Evolutionary conservation across 2,888 invertebrate species (phyloP).

Genomic region (Ennomos quercinarius): DNA sequence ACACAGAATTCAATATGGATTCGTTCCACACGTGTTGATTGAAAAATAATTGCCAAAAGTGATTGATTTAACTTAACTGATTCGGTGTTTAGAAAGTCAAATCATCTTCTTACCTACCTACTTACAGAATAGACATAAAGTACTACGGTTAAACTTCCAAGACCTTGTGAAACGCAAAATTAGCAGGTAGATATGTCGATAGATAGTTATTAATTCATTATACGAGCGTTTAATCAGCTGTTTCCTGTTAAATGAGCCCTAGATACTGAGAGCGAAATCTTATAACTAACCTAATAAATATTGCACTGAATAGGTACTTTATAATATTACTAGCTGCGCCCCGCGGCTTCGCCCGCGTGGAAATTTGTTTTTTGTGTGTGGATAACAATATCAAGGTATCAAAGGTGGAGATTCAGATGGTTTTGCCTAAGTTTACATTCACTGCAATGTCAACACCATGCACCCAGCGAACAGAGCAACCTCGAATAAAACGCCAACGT

Average conservation of each 20-base stretch:
- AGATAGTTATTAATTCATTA: neutral
- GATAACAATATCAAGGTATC: no score
- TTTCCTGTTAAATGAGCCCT: conserved; percentile 14
- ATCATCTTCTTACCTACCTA: conserved; percentile 5
- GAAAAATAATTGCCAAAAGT: conserved; percentile 37
- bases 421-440: no score
- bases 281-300: conserved; percentile 22
- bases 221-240: conserved; percentile 10
- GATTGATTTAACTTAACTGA: conserved; percentile 36
- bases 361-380: no score
- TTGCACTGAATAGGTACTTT: conserved; percentile 15
- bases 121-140: no score
- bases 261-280: conserved; percentile 6
- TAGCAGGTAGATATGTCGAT: neutral
- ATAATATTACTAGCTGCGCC: no score
- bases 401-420: no score
- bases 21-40: conserved; percentile 33
- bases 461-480: no score
- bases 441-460: no score
- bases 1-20: conserved; percentile 32
- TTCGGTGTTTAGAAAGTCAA: conserved; percentile 35
- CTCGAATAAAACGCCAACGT: no score
- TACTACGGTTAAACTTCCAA: no score
- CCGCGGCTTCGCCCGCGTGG: no score
- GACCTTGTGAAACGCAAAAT: neutral